These are phyloP conservation scores for Redunca redunca DNA, from an alignment of 2,113 vertebrate species.

Conservation along the genomic window DNA sequence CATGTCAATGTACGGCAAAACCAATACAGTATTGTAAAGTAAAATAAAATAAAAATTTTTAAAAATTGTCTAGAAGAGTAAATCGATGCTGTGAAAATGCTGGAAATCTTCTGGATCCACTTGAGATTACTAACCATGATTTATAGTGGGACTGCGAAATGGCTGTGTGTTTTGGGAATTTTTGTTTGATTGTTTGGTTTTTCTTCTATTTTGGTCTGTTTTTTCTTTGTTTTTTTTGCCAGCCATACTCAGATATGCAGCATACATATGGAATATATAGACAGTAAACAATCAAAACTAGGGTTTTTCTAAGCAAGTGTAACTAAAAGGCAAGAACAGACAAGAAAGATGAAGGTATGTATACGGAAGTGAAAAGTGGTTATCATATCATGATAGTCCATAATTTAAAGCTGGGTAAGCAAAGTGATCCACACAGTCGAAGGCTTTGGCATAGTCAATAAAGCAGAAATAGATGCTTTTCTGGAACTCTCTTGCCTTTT, in stretches of 20 bases:
- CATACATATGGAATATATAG: not conserved
- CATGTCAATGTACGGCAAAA: too few relatives aligned
- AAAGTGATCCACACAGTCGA: too few relatives aligned
- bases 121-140: not conserved
- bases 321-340: not conserved
- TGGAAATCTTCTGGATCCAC: not conserved
- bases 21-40: too few relatives aligned
- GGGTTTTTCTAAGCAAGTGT: not conserved
- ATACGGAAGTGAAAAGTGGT: not conserved
- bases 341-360: not conserved
- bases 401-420: not conserved
- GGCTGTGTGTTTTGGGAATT: not conserved
- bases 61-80: not conserved
- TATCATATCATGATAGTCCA: not conserved
- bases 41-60: too few relatives aligned
- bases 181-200: not conserved
- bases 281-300: not conserved
- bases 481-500: too few relatives aligned
- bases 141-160: not conserved
- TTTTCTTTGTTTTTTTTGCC: not conserved
- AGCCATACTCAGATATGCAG: not conserved
- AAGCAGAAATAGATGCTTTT: too few relatives aligned
- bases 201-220: not conserved
- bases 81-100: not conserved
- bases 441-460: too few relatives aligned